These are phyloP conservation scores for Pipa parva DNA, from an alignment of 2,113 vertebrate species.

Conservation along the genomic window DNA sequence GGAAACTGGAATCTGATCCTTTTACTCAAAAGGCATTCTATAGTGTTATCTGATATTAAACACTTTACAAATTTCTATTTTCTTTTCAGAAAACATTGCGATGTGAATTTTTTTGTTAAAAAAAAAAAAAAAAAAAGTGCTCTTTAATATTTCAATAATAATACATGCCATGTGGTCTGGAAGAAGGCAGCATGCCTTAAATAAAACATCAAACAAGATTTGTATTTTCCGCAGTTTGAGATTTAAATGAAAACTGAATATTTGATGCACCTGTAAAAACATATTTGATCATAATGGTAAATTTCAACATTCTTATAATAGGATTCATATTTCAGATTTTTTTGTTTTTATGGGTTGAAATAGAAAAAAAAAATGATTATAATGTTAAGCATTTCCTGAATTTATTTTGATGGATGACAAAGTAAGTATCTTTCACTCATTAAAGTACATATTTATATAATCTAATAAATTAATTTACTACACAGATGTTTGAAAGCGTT, in stretches of 20 bases:
- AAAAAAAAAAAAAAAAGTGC: slow-evolving; percentile 54
- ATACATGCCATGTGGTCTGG: slow-evolving; percentile 70
- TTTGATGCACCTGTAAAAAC: slow-evolving; percentile 87
- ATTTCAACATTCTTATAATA: slow-evolving; percentile 69
- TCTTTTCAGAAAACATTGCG: slow-evolving; percentile 69
- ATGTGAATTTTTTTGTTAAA: slow-evolving; percentile 51
- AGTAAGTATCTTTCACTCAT: slow-evolving; percentile 81
- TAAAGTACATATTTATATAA: slow-evolving; percentile 83
- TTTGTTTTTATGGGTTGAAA: slow-evolving; percentile 53
- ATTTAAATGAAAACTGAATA: slow-evolving; percentile 76
- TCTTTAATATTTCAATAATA: slow-evolving; percentile 66
- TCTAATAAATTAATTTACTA: slow-evolving; percentile 84
- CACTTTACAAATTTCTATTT: slow-evolving; percentile 64
- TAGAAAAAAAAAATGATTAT: slow-evolving; percentile 81
- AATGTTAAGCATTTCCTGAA: slow-evolving; percentile 86
- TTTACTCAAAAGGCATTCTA: slow-evolving; percentile 47
- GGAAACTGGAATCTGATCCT: slow-evolving; percentile 25
- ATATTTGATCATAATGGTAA: slow-evolving; percentile 81
- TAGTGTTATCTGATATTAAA: slow-evolving; percentile 50
- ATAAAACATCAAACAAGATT: slow-evolving; percentile 64
- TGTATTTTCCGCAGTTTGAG: slow-evolving; percentile 74
- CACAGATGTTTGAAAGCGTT: slow-evolving; percentile 77
- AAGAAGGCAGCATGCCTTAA: slow-evolving; percentile 61
- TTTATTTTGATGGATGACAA: slow-evolving; percentile 84
- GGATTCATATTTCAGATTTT: slow-evolving; percentile 78